Evolutionary conservation across 1,140 invertebrate species (phyloP).

Genomic region (Lutraria rhynchaena): DNA sequence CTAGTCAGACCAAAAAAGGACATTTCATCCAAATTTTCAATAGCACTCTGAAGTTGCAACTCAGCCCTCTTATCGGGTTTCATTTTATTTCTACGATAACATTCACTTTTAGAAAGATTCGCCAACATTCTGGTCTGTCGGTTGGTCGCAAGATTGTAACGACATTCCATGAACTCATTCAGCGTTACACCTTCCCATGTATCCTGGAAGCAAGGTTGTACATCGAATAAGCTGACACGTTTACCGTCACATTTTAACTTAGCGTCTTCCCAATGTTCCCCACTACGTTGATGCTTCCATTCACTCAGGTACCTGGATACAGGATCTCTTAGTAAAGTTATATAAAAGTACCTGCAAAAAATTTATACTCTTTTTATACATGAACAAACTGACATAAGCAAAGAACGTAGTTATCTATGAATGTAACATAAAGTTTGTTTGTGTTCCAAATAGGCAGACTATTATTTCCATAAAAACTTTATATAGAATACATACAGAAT

Average conservation of each 20-base stretch:
- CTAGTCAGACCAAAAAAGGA: slow-evolving; percentile 98
- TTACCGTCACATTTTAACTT: slow-evolving; percentile 84
- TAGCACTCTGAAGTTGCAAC: slow-evolving; percentile 95
- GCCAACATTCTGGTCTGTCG: slow-evolving; percentile 98
- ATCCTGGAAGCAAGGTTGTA: slow-evolving; percentile 82
- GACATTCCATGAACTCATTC: slow-evolving; percentile 93
- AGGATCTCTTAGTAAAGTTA: slow-evolving; percentile 95
- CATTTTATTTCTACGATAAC: slow-evolving; percentile 93
- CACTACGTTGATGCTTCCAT: slow-evolving; percentile 95
- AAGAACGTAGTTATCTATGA: too few species aligned
- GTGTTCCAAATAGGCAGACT: too few species aligned
- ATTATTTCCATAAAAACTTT: too few species aligned
- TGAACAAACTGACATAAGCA: too few species aligned
- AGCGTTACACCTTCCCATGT: slow-evolving; percentile 87
- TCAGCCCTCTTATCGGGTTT: slow-evolving; percentile 85
- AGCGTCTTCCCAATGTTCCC: slow-evolving; percentile 92
- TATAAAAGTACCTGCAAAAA: slow-evolving; percentile 97
- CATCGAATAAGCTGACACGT: slow-evolving; percentile 86
- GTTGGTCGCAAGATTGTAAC: slow-evolving; percentile 96
- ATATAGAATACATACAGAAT: too few species aligned
- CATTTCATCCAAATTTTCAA: slow-evolving; percentile 95
- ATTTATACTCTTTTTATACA: too few species aligned
- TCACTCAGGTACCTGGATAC: slow-evolving; percentile 94
- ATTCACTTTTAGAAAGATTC: slow-evolving; percentile 92
- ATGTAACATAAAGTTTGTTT: too few species aligned